phyloP scores from a whole-genome alignment of 1,140 invertebrate species.

The Megathymus violae region DNA sequence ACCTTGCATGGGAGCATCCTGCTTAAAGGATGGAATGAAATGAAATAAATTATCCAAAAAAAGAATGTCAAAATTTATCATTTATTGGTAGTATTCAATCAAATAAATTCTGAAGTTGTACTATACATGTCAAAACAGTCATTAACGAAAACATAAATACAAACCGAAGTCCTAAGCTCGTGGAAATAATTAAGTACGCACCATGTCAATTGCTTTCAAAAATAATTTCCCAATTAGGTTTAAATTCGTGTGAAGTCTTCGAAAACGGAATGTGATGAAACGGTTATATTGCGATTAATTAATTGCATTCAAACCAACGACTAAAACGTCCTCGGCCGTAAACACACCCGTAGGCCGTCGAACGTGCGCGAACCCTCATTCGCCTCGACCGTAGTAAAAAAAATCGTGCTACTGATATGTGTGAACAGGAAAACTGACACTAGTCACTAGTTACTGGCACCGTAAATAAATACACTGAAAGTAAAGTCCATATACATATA shows the following conservation, averaged over 20 bases:
- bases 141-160: constrained; percentile 19
- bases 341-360: constrained; percentile 16
- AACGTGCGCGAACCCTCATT: constrained; percentile 22
- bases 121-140: neutral
- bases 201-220: constrained; percentile 25
- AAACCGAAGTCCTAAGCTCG: constrained; percentile 25
- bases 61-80: no score
- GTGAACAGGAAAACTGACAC: constrained; percentile 45
- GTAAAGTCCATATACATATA: constrained; percentile 49
- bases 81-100: no score
- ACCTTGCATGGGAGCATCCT: no score
- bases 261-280: constrained; percentile 50
- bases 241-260: constrained; percentile 38
- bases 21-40: neutral
- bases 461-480: constrained; percentile 52
- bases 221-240: constrained; percentile 1
- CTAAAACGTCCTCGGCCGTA: constrained; percentile 14
- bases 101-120: constrained; percentile 7
- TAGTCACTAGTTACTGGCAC: constrained; percentile 59
- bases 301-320: constrained; percentile 30
- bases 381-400: constrained; percentile 26
- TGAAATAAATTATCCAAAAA: no score
- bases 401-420: constrained; percentile 55
- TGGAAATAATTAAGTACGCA: constrained; percentile 40
- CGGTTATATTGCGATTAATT: constrained; percentile 21